A percentile compares a stretch with the other conserved stretches of the same genome.
phyloP scores from a whole-genome alignment of 2,888 invertebrate genomes.

The Pachliopta kotzebuea region DNA sequence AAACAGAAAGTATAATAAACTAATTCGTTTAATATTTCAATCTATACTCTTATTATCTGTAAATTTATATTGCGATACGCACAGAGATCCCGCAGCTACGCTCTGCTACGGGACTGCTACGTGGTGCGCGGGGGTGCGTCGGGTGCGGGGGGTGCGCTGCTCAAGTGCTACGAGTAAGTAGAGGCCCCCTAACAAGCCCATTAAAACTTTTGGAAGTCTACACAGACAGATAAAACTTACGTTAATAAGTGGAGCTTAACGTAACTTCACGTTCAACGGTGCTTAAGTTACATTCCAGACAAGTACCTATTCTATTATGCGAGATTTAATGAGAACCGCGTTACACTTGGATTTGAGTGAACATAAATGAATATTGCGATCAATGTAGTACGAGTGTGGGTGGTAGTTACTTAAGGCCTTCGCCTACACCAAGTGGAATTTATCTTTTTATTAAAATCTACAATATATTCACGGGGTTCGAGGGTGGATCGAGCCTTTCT shows the following conservation, averaged over 20 bases:
- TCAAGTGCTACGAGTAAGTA: background rate
- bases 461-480: too few species aligned
- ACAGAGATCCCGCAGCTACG: too few species aligned
- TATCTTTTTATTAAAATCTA: too few species aligned
- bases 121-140: background rate
- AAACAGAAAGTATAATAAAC: too few species aligned
- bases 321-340: background rate
- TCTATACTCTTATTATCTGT: too few species aligned
- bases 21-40: too few species aligned
- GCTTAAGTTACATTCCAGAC: background rate
- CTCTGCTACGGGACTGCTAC: background rate
- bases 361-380: too few species aligned
- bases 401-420: too few species aligned
- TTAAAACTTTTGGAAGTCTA: conserved; percentile 17
- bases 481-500: too few species aligned
- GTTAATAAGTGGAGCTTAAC: conserved; percentile 1
- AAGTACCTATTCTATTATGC: background rate
- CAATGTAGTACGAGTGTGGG: too few species aligned
- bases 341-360: background rate
- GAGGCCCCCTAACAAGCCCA: conserved; percentile 13
- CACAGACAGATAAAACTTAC: conserved; percentile 5
- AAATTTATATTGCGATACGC: too few species aligned
- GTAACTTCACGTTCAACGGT: background rate
- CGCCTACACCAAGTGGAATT: too few species aligned
- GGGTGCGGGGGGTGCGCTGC: background rate